These are phyloP conservation scores for Bombus huntii DNA, from an alignment of 1,140 invertebrate species.

Conservation along the genomic window DNA sequence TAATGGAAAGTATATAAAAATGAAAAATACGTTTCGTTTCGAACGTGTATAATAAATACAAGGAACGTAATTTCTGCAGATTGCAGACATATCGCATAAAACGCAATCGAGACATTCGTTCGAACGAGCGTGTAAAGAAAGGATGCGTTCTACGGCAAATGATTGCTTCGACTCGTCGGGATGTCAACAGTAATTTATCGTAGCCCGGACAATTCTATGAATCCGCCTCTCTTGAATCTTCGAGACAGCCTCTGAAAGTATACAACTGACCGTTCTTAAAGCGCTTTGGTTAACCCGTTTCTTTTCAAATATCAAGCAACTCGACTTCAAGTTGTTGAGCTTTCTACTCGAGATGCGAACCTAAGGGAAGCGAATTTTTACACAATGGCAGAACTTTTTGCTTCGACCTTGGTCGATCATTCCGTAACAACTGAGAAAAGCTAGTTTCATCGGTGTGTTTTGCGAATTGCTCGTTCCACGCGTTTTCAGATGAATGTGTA, in stretches of 20 bases:
- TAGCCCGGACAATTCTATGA: background rate
- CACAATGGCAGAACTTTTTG: background rate
- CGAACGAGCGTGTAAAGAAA: background rate
- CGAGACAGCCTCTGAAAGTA: background rate
- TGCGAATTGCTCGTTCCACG: background rate
- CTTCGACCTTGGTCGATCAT: background rate
- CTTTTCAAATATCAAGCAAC: background rate
- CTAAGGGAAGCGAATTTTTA: slow-evolving; percentile 2
- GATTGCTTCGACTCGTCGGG: background rate
- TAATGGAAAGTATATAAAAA: no score
- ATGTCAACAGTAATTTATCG: slow-evolving; percentile 17
- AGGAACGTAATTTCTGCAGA: background rate
- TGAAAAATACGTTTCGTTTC: background rate
- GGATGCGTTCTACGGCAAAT: no score
- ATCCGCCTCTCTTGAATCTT: background rate
- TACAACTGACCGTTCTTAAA: background rate
- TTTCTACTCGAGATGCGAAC: background rate
- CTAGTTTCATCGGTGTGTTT: background rate
- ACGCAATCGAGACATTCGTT: background rate
- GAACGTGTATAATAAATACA: background rate
- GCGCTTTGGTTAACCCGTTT: slow-evolving; percentile 1
- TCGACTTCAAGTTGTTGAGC: slow-evolving; percentile 4
- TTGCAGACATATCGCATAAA: background rate
- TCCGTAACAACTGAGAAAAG: background rate
- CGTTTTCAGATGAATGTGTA: background rate